Percentiles rank a stretch among this genome's conserved stretches.
These are phyloP conservation scores for Zaprionus gabonicus DNA, from an alignment of 1,140 invertebrate genomes.

Conservation along the genomic window DNA sequence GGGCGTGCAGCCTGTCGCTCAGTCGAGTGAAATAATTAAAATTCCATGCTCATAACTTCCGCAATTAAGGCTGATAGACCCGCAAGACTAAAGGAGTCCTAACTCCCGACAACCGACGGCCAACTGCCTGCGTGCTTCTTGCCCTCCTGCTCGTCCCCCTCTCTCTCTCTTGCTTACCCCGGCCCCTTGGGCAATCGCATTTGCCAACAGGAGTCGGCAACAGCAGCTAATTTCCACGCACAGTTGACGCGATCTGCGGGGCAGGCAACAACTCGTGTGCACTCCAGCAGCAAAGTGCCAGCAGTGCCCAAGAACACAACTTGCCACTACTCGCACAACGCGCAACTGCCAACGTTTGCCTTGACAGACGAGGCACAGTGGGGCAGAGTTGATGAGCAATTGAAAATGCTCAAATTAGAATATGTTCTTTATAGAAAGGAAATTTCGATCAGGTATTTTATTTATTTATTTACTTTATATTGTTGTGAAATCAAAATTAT, in stretches of 20 bases:
- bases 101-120: constrained; percentile 18
- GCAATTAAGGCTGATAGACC: constrained; percentile 72
- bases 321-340: constrained; percentile 53
- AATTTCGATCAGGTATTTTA: too few species aligned
- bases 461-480: too few species aligned
- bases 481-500: too few species aligned
- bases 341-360: constrained; percentile 12
- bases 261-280: constrained; percentile 47
- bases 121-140: background rate
- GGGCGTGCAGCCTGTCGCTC: constrained; percentile 3
- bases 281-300: constrained; percentile 39
- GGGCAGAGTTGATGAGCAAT: background rate
- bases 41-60: constrained; percentile 82
- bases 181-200: background rate
- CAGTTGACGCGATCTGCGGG: constrained; percentile 65
- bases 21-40: constrained; percentile 77
- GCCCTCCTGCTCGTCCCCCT: too few species aligned
- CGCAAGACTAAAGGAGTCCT: constrained; percentile 30
- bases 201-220: constrained; percentile 42
- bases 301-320: constrained; percentile 37
- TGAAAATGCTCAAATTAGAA: background rate
- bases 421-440: too few species aligned
- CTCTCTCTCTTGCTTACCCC: background rate
- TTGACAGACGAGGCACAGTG: constrained; percentile 37
- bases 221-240: constrained; percentile 78